Conservation (phyloP, 2,113 vertebrate genomes). For the Trichomycterus rosablanca region DNA sequence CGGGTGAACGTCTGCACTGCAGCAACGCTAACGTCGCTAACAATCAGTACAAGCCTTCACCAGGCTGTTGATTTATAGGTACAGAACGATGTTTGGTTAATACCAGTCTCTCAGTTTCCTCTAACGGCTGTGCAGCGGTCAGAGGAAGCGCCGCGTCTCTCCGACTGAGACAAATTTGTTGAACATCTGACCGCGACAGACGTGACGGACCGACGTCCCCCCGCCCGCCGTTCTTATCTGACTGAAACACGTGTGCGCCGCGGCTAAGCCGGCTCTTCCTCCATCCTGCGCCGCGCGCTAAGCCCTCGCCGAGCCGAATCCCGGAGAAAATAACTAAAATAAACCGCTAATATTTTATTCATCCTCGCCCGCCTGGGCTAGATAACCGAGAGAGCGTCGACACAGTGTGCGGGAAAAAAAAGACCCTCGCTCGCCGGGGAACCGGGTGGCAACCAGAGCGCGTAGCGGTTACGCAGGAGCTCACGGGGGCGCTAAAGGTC, state of each 20-base stretch:
- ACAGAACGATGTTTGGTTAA: too few relatives aligned
- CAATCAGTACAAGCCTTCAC: too few relatives aligned
- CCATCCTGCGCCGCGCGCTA: background rate
- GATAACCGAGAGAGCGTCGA: too few relatives aligned
- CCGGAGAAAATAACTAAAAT: too few relatives aligned
- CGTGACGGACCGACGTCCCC: constrained; percentile 2
- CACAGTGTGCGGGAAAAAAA: too few relatives aligned
- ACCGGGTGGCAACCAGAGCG: constrained; percentile 40
- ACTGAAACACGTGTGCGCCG: constrained; percentile 16
- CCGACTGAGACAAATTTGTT: constrained; percentile 1
- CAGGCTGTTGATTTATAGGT: too few relatives aligned
- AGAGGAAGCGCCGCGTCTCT: constrained; percentile 6
- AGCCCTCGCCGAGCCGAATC: background rate
- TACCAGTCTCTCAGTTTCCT: too few relatives aligned
- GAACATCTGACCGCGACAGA: constrained; percentile 1
- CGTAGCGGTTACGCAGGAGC: constrained; percentile 22
- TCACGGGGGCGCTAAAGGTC: constrained; percentile 29
- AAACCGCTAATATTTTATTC: too few relatives aligned
- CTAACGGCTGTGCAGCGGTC: constrained; percentile 1
- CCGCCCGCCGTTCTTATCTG: constrained; percentile 20
- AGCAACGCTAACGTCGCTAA: too few relatives aligned
- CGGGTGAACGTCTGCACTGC: too few relatives aligned
- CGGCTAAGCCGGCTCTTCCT: background rate
- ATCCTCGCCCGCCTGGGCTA: background rate
- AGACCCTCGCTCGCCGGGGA: too few relatives aligned